A percentile compares a stretch with the other conserved stretches of the same genome.
Conservation (phyloP, 2,113 vertebrate genomes). For the Taurulus bubalis region DNA sequence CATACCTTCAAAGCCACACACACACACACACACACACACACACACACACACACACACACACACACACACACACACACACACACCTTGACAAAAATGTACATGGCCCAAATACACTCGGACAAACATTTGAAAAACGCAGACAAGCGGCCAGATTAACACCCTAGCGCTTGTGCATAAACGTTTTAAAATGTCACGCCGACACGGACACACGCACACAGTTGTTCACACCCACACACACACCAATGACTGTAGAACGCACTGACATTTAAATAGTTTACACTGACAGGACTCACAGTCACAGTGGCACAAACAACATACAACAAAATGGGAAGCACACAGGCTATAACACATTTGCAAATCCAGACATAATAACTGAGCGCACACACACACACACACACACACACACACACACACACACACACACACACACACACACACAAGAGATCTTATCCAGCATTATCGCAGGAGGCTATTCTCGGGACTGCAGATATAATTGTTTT, state of each 20-base stretch:
- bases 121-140: constrained; percentile 28
- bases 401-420: not conserved
- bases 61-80: constrained; percentile 16
- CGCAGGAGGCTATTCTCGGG: constrained; percentile 43
- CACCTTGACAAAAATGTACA: not conserved
- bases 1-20: not conserved
- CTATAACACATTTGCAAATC: constrained; percentile 1
- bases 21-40: constrained; percentile 23
- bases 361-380: constrained; percentile 21
- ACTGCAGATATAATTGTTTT: constrained; percentile 51
- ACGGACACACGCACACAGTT: not conserved
- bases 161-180: constrained; percentile 15
- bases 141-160: constrained; percentile 46
- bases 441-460: constrained; percentile 35
- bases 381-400: not conserved
- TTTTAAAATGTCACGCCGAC: constrained; percentile 31
- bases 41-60: constrained; percentile 32
- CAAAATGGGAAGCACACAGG: constrained; percentile 6
- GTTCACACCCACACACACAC: constrained; percentile 20
- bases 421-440: too few relatives aligned
- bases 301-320: constrained; percentile 39
- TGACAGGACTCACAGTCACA: constrained; percentile 57
- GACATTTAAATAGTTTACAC: constrained; percentile 57
- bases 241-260: constrained; percentile 20
- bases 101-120: not conserved